Base-by-base conservation (phyloP, 2,113 vertebrate genomes). In the Chlorodrepanis virens region DNA sequence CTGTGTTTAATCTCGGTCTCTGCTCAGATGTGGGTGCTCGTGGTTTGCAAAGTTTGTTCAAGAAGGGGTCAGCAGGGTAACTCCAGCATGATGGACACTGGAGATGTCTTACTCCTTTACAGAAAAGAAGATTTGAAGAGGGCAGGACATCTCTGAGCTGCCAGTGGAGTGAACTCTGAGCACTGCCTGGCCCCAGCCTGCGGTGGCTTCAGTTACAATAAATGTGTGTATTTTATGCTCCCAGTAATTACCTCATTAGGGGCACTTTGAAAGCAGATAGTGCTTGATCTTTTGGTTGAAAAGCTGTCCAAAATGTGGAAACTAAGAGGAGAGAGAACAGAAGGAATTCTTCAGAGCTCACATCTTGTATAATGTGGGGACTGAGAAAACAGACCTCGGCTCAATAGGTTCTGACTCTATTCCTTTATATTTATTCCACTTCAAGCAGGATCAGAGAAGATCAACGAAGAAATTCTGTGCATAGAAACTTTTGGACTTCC, bases 181-280 rank as follows among this genome's bases (percentile, higher is more conserved):
- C 63, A 7, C 57, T 90, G 93, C 82, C 87, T 74, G 68, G 70
- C 79, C 78, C 78, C 69, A 50, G 81, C 23, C 83, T 96, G 74
- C 6, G 27, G 85, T 91, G 86, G 54, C 59, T 96, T 88, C 92
- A 94, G 75, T 95, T 91, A 91, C 71, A 96, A 90, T 85, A 94
- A 95, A 90, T 74, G 68, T 72, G 91, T 90, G 69, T 93, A 27
- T 90, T 96, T 93, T 86, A 31, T 83, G 70, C 67, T 95, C 90
- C 64, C 79, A 44, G 67, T 83, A 95, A 86, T 91, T 93, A 93
- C 33, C 82, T 78, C 83, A 63, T 95, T 95, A 91, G 75, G 88
- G 63, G 24, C 64, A 74, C 84, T 97, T 94, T 93, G 95, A 95
- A 95, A 96, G 64, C 60, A 95, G 86, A 91, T 94, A 96, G 85